A percentile compares a stretch with the other conserved stretches of the same genome.
Conservation (phyloP, 2,113 vertebrate genomes). For the Coracopsis vasa region DNA sequence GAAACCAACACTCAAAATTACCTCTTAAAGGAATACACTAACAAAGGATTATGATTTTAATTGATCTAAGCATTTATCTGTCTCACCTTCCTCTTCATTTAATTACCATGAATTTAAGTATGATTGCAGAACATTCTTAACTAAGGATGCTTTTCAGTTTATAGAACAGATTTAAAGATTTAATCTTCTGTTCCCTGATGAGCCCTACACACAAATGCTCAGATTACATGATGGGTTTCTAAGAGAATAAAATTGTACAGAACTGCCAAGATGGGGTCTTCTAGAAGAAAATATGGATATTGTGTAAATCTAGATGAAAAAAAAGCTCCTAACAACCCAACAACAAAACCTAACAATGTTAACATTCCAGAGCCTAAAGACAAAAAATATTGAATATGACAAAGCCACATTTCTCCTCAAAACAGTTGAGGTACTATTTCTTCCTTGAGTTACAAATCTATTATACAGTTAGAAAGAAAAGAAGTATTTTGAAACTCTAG, state of each 20-base stretch:
- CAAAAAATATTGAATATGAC: background rate
- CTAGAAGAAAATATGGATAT: background rate
- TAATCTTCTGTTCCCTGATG: background rate
- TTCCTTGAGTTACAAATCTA: background rate
- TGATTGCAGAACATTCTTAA: background rate
- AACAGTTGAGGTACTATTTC: background rate
- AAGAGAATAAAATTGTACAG: background rate
- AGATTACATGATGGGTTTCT: background rate
- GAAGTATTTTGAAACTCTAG: background rate
- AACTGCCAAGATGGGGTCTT: background rate
- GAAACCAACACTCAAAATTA: background rate
- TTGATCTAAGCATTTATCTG: background rate
- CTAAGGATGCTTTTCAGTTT: background rate
- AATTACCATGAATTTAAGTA: background rate
- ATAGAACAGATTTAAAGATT: background rate
- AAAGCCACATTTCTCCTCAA: background rate
- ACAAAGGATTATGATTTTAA: background rate
- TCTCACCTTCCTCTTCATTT: background rate
- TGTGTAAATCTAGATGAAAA: background rate
- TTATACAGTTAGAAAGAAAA: background rate
- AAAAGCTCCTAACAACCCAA: background rate
- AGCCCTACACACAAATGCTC: background rate
- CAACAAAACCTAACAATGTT: background rate
- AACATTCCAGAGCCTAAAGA: background rate
- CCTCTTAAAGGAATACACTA: background rate